Evolutionary conservation across 2,888 invertebrate species (phyloP), one percentile per base, ranked within the genome.

Genomic region (Troides aeacus): DNA sequence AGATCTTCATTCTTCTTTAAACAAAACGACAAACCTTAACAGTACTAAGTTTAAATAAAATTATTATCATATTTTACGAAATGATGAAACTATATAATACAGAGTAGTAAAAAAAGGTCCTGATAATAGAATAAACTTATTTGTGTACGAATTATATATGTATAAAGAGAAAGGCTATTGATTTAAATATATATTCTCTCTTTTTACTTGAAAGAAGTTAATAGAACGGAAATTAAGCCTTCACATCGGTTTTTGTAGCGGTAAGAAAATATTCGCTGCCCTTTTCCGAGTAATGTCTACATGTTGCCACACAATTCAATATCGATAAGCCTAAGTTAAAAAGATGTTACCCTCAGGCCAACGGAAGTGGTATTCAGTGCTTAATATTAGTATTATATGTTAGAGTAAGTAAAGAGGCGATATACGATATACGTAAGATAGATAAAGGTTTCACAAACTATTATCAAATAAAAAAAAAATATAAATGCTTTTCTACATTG

Each of bases 1-100:
- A 65, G 15, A 73, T 66, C 70, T 75, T 73, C 70, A 70, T 64
- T 69, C 68, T 70, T 71, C 61, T 62, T 66, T 5, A n/a, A 30
- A 12, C 7, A 61, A n/a, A 18, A 53, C 23, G 39, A 7, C 4
- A 21, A 57, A 57, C 0, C 8, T 21, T 15, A 50, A 50, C 1
- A 17, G 18, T 4, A 53, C 3, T 53, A 10, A 53, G n/a, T n/a
- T 53, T 1, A 53, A n/a, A 53, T 12, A 53, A 53, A 53, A n/a
- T 53, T n/a, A n/a, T 5, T 6, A 53, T 18, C 53, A n/a, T n/a
- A 7, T 53, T n/a, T 53, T 53, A 53, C 53, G 5, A n/a, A 53
- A n/a, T 1, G 18, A 53, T 5, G n/a, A 5, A 18, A 53, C 8
- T 53, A 12, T 7, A n/a, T 0, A 18, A 53, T 7, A 10, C 18